phyloP scores from a whole-genome alignment of 2,888 invertebrate species.

The Junonia oenone region DNA sequence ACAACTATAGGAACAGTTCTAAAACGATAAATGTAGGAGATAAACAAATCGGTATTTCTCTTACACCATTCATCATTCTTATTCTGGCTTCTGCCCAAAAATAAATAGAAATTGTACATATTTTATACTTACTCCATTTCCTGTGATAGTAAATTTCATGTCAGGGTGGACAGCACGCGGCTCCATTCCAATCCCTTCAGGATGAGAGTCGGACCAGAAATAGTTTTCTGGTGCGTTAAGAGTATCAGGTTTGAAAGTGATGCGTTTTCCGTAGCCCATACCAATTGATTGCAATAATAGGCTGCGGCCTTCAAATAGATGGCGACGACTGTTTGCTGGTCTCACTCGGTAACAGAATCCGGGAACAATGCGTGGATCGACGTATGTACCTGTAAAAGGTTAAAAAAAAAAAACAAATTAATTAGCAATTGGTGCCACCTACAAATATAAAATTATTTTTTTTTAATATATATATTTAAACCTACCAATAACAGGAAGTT shows the following conservation, averaged over 20 bases:
- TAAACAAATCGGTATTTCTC: slow-evolving; percentile 2
- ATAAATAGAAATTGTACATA: slow-evolving; percentile 1
- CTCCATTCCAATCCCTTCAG: slow-evolving; percentile 85
- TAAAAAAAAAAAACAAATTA: slow-evolving; percentile 2
- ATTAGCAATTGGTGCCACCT: background rate
- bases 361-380: slow-evolving; percentile 85
- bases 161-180: slow-evolving; percentile 83
- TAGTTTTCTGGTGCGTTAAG: slow-evolving; percentile 81
- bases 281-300: slow-evolving; percentile 83
- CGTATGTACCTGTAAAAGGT: slow-evolving; percentile 83
- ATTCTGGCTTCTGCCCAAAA: slow-evolving; percentile 14
- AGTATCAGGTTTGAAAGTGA: slow-evolving; percentile 84
- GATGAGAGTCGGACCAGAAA: slow-evolving; percentile 88
- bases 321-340: slow-evolving; percentile 81
- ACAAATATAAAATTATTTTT: background rate
- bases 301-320: slow-evolving; percentile 83
- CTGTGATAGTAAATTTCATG: slow-evolving; percentile 82
- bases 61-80: slow-evolving; percentile 8
- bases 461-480: slow-evolving; percentile 13
- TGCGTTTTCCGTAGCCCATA: slow-evolving; percentile 87
- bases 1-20: background rate
- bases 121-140: slow-evolving; percentile 73
- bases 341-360: slow-evolving; percentile 87
- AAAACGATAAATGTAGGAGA: background rate
- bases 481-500: slow-evolving; percentile 85